Base-by-base conservation (phyloP, 2,113 vertebrate species). In the Chlamydotis undulata region DNA sequence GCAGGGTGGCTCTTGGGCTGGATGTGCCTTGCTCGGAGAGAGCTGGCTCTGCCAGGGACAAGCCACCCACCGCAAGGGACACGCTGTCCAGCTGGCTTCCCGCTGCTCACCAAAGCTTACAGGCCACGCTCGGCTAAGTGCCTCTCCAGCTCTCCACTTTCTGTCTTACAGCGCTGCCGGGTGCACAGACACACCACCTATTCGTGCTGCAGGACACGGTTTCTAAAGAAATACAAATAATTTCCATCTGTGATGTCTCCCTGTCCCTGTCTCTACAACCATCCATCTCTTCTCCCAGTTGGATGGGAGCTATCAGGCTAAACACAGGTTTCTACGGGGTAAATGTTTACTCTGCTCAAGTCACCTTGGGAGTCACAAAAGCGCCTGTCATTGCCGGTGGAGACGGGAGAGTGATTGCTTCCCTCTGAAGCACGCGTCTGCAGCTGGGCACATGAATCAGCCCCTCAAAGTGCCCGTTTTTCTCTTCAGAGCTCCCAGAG, bases 81-180 rank as follows among this genome's bases (percentile, higher is more conserved):
- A 17, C 0, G 0, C 26, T 39, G 49, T 9, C 79, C 78, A 13
- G 39, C 50, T 33, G 71, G 23, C 47, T 65, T 28, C n/a, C 37
- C 3, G 0, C 43, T 18, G 65, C 47, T 81, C 75, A 9, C 64
- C 81, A 35, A 5, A 29, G 59, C 49, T 80, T 16, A 10, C 52
- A 14, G 0, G 1, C 28, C 69, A 25, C 2, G 2, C 23, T 4
- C 21, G 52, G 23, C 35, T 45, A 33, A 71, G 39, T 12, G 47
- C 59, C 26, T 65, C 35, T 35, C 22, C 37, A 22, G 47, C 19
- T 56, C 49, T 43, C 53, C n/a, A 4, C 17, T 68, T 50, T 68
- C 12, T 56, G 29, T 43, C 70, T 61, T 43, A 28, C 25, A 80
- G 53, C 16, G 61, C 47, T 41, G 41, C 41, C 12, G 41, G 52